These are phyloP conservation scores for Polylopha cassiicola DNA, from an alignment of 2,888 invertebrate genomes.

Conservation along the genomic window DNA sequence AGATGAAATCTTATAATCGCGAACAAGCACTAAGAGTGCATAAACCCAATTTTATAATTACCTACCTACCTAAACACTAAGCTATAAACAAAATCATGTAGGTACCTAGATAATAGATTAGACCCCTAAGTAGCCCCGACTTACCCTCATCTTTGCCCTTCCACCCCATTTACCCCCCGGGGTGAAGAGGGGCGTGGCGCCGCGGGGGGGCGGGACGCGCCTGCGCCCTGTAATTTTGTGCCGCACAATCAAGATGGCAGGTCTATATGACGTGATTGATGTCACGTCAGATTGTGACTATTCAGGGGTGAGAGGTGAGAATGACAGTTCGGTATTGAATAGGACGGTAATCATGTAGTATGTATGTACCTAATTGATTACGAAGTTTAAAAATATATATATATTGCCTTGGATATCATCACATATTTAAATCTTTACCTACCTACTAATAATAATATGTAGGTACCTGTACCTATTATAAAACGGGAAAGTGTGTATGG, in stretches of 20 bases:
- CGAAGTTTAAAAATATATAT: conserved; percentile 1
- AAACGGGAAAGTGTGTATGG: too few relatives aligned
- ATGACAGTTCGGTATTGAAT: conserved; percentile 13
- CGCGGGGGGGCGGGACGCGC: conserved; percentile 59
- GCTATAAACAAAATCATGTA: background rate
- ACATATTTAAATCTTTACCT: too few relatives aligned
- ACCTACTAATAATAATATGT: too few relatives aligned
- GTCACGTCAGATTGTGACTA: conserved; percentile 24
- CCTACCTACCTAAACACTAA: too few relatives aligned
- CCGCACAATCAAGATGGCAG: conserved; percentile 55
- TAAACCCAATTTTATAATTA: too few relatives aligned
- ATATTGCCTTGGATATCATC: too few relatives aligned
- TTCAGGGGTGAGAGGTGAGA: conserved; percentile 6
- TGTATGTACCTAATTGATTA: too few relatives aligned
- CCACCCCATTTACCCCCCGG: conserved; percentile 37
- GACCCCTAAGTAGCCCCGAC: background rate
- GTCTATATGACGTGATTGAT: conserved; percentile 35
- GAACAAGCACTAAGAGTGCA: too few relatives aligned
- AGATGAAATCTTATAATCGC: too few relatives aligned
- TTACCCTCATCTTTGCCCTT: conserved; percentile 29
- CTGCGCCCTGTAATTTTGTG: conserved; percentile 58
- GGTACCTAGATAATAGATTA: too few relatives aligned
- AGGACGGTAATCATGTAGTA: background rate
- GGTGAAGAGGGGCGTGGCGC: conserved; percentile 51
- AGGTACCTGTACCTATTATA: too few relatives aligned